Conservation (phyloP, 2,888 invertebrate genomes). For the Scrobipalpa costella region DNA sequence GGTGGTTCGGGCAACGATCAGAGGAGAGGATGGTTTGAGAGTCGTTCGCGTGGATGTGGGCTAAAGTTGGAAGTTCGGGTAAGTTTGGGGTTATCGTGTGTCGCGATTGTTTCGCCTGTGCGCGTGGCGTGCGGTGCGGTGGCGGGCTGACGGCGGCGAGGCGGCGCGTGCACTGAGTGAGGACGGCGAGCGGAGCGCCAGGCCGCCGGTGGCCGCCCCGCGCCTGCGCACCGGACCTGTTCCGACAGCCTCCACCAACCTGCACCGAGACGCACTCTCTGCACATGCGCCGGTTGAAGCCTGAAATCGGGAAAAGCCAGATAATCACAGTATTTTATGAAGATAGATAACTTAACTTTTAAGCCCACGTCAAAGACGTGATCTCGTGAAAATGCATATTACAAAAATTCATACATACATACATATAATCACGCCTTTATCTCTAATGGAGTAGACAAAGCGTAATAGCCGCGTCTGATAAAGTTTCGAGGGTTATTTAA, state of each 20-base stretch:
- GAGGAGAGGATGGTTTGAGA: background rate
- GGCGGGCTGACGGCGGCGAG: slow-evolving; percentile 58
- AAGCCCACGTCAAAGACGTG: background rate
- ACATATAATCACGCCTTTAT: no score
- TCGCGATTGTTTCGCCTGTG: slow-evolving; percentile 1
- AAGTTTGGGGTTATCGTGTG: slow-evolving; percentile 25
- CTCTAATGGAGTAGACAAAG: no score
- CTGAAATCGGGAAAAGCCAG: slow-evolving; percentile 17
- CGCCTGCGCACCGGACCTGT: slow-evolving; percentile 38
- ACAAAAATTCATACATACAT: no score
- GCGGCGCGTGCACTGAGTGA: slow-evolving; percentile 75
- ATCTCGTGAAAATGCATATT: no score
- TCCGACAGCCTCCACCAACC: slow-evolving; percentile 38
- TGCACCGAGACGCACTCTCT: slow-evolving; percentile 37
- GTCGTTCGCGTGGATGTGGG: background rate
- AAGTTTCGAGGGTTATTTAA: no score
- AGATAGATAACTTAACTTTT: background rate
- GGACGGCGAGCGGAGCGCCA: slow-evolving; percentile 52
- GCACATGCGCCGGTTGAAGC: slow-evolving; percentile 1
- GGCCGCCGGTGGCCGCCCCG: slow-evolving; percentile 40
- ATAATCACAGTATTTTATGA: background rate
- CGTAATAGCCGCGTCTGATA: no score
- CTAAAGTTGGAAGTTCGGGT: slow-evolving; percentile 4
- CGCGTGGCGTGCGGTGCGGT: background rate
- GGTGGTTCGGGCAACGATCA: background rate